Evolutionary conservation across 2,797 vertebrate species (phyloP).

Genomic region (Pseudopleuronectes americanus): DNA sequence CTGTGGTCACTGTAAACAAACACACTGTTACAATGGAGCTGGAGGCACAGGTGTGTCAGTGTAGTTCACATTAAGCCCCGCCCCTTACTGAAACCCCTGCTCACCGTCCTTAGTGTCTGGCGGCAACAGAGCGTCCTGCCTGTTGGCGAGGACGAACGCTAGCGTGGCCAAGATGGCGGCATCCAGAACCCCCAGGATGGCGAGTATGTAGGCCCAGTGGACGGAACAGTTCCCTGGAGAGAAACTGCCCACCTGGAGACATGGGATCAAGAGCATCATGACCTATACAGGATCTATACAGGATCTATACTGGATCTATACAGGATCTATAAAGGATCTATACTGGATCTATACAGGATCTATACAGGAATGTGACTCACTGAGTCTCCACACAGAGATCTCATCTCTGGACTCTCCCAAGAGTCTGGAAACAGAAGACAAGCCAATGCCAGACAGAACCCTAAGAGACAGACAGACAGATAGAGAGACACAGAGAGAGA

Average conservation of each 20-base stretch:
- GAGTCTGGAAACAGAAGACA: slow-evolving; percentile 87
- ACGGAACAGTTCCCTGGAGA: slow-evolving; percentile 85
- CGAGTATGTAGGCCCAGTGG: slow-evolving; percentile 87
- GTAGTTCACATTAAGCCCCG: neutral
- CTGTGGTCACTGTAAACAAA: slow-evolving; percentile 69
- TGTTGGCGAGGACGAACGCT: slow-evolving; percentile 87
- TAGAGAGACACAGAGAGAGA: too few relatives aligned
- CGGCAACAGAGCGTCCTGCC: slow-evolving; percentile 86
- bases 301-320: too few relatives aligned
- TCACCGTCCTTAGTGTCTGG: slow-evolving; percentile 81
- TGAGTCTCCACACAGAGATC: slow-evolving; percentile 82
- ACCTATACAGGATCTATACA: neutral
- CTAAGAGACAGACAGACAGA: slow-evolving; percentile 51
- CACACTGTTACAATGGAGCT: neutral
- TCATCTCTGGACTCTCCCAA: slow-evolving; percentile 86
- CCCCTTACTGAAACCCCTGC: neutral
- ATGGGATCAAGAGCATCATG: neutral
- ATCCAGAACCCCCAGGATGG: slow-evolving; percentile 85
- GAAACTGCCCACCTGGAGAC: slow-evolving; percentile 81
- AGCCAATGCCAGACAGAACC: slow-evolving; percentile 83
- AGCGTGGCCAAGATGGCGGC: slow-evolving; percentile 85
- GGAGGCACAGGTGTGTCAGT: too few relatives aligned
- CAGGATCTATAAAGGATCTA: neutral
- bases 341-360: neutral
- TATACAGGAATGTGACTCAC: slow-evolving; percentile 53